Evolutionary conservation across 2,888 invertebrate species (phyloP).

Genomic region (Sphaerophoria taeniata): DNA sequence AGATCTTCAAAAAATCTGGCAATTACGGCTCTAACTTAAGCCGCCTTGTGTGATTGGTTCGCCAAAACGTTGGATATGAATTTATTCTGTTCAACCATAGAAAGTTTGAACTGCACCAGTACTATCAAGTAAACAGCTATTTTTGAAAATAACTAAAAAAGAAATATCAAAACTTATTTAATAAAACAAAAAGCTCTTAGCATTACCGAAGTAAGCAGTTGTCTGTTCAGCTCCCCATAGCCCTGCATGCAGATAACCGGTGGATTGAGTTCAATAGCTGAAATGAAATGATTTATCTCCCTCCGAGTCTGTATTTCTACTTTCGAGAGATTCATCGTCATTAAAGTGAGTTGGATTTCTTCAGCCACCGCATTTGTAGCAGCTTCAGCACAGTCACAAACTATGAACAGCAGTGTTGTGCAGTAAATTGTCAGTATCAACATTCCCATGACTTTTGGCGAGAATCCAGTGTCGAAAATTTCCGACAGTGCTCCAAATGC

Average conservation of each 20-base stretch:
- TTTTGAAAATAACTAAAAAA: constrained; percentile 85
- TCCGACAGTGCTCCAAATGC: constrained; percentile 87
- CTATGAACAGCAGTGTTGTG: constrained; percentile 85
- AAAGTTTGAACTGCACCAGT: constrained; percentile 87
- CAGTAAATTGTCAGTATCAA: constrained; percentile 86
- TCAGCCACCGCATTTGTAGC: constrained; percentile 86
- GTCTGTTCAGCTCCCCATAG: constrained; percentile 86
- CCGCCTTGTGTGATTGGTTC: constrained; percentile 10
- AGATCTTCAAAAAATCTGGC: too few species aligned
- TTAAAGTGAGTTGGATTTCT: constrained; percentile 86
- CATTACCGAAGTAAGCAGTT: constrained; percentile 86
- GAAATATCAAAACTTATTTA: not conserved
- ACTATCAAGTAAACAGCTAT: constrained; percentile 87
- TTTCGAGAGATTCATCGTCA: constrained; percentile 84
- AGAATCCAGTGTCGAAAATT: constrained; percentile 87
- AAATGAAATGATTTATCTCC: constrained; percentile 88
- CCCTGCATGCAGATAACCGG: constrained; percentile 87
- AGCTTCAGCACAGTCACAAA: constrained; percentile 88
- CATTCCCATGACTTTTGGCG: constrained; percentile 87
- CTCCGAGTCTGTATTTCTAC: constrained; percentile 85
- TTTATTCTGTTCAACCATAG: constrained; percentile 78
- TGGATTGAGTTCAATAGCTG: constrained; percentile 88
- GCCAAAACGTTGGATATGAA: constrained; percentile 19
- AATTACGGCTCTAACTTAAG: too few species aligned
- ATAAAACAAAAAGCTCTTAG: not conserved